These are phyloP conservation scores for Babyrousa celebensis DNA, from an alignment of 2,797 vertebrate species.

Conservation along the genomic window DNA sequence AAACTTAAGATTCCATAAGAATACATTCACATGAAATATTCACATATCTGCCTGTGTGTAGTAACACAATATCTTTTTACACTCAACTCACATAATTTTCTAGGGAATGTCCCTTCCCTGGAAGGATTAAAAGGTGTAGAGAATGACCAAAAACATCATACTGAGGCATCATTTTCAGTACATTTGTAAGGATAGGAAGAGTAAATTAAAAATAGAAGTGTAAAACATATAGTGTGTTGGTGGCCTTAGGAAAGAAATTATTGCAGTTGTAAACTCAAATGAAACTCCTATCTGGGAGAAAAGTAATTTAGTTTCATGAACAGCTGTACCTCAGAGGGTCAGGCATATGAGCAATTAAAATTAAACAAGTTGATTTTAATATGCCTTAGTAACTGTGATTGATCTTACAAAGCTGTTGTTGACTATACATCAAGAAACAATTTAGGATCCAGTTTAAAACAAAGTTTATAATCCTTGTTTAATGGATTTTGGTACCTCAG, in stretches of 20 bases:
- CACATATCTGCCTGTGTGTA: neutral
- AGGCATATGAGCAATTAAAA: conserved; percentile 90
- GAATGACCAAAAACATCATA: neutral
- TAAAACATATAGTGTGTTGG: conserved; percentile 46
- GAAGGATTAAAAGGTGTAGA: neutral
- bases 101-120: neutral
- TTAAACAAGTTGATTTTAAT: conserved; percentile 91
- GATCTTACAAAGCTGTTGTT: conserved; percentile 89
- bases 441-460: conserved; percentile 90
- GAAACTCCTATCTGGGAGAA: conserved; percentile 81
- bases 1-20: neutral
- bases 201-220: conserved; percentile 71
- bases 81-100: neutral
- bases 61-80: neutral
- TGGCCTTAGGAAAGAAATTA: conserved; percentile 63
- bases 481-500: conserved; percentile 91
- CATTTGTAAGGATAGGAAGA: conserved; percentile 52
- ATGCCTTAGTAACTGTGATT: conserved; percentile 88
- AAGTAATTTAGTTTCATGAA: conserved; percentile 88
- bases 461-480: conserved; percentile 91
- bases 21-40: neutral
- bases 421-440: conserved; percentile 91
- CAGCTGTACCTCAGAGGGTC: conserved; percentile 87
- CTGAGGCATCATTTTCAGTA: neutral
- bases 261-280: conserved; percentile 67